Evolutionary conservation across 2,797 vertebrate genomes (phyloP).

Genomic region (Limosa lapponica): DNA sequence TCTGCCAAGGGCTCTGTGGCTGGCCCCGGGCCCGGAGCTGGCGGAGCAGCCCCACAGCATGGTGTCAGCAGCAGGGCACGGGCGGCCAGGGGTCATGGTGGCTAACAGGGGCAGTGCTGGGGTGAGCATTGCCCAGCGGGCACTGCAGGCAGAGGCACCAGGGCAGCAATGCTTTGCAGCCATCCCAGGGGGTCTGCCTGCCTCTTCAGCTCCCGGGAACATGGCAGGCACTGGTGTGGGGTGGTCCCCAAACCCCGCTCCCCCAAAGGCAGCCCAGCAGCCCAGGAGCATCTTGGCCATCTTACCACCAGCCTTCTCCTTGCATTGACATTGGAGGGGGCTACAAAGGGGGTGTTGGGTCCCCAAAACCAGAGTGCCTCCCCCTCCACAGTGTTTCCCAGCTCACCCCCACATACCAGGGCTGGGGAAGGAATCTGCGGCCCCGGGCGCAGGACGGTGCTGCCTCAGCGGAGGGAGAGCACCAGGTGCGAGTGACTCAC

Average conservation of each 20-base stretch:
- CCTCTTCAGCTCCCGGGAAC: fast-evolving
- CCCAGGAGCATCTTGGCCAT: neutral
- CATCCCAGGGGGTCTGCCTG: fast-evolving
- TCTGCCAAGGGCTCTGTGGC: slow-evolving; percentile 48
- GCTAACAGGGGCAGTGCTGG: neutral
- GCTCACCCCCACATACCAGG: neutral
- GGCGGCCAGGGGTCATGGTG: neutral
- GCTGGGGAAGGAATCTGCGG: slow-evolving; percentile 7
- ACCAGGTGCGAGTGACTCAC: slow-evolving; percentile 54
- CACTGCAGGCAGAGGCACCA: neutral
- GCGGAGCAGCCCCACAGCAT: neutral
- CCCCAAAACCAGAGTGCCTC: neutral
- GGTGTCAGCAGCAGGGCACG: neutral
- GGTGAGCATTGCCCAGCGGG: neutral
- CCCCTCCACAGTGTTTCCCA: neutral
- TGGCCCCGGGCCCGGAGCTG: slow-evolving; percentile 51
- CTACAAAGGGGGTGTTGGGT: neutral
- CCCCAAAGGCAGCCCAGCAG: neutral
- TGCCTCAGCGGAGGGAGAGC: neutral
- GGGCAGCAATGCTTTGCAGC: neutral
- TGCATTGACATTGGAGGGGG: neutral
- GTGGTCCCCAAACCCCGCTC: neutral
- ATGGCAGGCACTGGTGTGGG: fast-evolving
- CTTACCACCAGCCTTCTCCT: neutral
- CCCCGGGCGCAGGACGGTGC: neutral